Base-by-base conservation (phyloP, 2,797 vertebrate genomes). In the Odontamblyopus rebecca region DNA sequence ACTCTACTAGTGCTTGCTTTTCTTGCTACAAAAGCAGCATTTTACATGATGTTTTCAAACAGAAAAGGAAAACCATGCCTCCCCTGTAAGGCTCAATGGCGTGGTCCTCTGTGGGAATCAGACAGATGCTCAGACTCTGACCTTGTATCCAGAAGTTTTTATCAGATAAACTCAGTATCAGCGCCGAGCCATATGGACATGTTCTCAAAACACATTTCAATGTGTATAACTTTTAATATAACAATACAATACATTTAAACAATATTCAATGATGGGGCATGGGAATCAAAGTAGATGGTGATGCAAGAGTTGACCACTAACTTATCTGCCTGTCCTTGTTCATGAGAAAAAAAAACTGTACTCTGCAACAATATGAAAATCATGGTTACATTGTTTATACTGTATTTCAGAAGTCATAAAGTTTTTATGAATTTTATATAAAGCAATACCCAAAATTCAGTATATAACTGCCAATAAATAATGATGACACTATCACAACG, bases 111-210 rank as follows among this genome's bases (percentile, higher is more conserved):
- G 83, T 92, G 91, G 68, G 91, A 92, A 89, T 62, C 69, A 30
- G 60, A 59, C 90, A 92, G 84, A 78, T 92, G 91, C 69, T 8
- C 18, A 1, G 1, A 62, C 30, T 32, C 57, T 79, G 88, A 86
- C 88, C 91, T 90, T 89, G 84, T 67, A 53, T 63, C 6, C 57
- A 73, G 86, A 74, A 77, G 67, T 79, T 72, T 81, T 70, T 77
- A 73, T 80, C 66, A 80, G 79, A 76, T 57, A 51, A 66, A 51
- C 79, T 66, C 68, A 68, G 27, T n/a, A 9, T 59, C 74, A 78
- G 72, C 32, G 53, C 15, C 2, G 15, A 32, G 59, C 78, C 89
- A 92, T 85, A 69, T 90, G 90, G 69, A 51, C 30, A 23, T 4
- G 70, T 89, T 92, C 91, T 78, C 91, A 90, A 64, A 50, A 51